Evolutionary conservation across 1,140 invertebrate species (phyloP), one percentile per base, ranked within the genome.

Genomic region (Lysiphlebus fabarum): DNA sequence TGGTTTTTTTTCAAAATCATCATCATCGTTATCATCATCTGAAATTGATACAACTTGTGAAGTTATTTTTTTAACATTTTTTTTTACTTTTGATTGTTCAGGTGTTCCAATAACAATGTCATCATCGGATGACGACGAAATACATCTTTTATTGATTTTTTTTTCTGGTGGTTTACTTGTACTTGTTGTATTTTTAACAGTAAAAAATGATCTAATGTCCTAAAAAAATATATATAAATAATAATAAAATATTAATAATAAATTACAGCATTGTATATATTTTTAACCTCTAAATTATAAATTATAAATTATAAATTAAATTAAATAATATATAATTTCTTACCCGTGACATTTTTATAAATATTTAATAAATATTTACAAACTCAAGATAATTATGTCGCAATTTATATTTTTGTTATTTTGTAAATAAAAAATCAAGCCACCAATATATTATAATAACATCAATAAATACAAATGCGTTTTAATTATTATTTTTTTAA

Each of bases 141-240:
- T 33, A 38, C 44, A 56, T 48, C 67, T 65, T 38, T 73, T 76
- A 9, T 62, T 65, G 7, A 53, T 7, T 38, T 59, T 64, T 14
- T 41, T 3, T 63, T 61, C 63, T 42, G 41, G 9, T 4, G 45
- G 55, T 45, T 53, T 60, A 7, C 37, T 3, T 48, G 58, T 36
- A 7, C n/a, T 7, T 7, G 55, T 51, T 0, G 50, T 26, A 53
- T 34, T 63, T 6, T 14, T 11, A 6, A 26, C 33, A 10, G 58
- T 7, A 42, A 73, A 71, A 50, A 65, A 73, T 1, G 65, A 67
- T 60, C 69, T 65, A 59, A 73, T 73, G 56, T 72, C 72, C 64
- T 70, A 10, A 8, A 45, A 65, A 57, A 57, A 53, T 55, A 45
- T 10, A 33, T 41, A 42, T 40, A 40, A 40, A 40, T 40, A 40